phyloP scores from a whole-genome alignment of 2,888 invertebrate species.

The Acheta domesticus region DNA sequence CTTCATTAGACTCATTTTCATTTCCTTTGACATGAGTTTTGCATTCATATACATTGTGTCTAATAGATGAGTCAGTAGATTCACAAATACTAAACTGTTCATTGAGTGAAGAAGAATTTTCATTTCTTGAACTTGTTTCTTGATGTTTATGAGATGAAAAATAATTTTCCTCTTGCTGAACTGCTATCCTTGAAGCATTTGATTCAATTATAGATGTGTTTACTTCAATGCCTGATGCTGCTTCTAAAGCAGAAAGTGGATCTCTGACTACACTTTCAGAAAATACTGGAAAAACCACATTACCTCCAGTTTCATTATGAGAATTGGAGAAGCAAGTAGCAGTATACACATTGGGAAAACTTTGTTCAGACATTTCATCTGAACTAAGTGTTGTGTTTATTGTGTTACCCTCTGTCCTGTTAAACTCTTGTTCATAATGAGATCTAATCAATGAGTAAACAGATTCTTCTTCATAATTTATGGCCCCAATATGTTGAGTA shows the following conservation, averaged over 20 bases:
- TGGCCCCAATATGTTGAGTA: neutral
- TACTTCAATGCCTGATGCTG: neutral
- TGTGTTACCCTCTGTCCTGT: conserved; percentile 5
- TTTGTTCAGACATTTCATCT: neutral
- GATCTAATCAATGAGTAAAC: conserved; percentile 1
- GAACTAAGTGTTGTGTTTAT: neutral
- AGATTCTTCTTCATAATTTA: conserved; percentile 7
- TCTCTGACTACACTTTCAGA: neutral
- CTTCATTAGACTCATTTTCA: neutral
- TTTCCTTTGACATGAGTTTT: neutral
- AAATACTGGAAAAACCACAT: neutral
- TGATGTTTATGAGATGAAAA: neutral
- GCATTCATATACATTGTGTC: neutral
- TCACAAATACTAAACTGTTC: neutral
- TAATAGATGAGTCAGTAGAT: neutral
- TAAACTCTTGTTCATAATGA: neutral
- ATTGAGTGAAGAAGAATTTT: neutral
- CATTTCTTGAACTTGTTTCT: neutral
- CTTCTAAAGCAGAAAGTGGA: neutral
- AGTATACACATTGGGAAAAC: neutral
- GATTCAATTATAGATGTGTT: neutral
- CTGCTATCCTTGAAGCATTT: neutral
- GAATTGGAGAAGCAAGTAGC: neutral
- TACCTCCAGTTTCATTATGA: neutral
- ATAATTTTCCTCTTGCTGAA: neutral